Evolutionary conservation across 2,888 invertebrate genomes (phyloP).

Genomic region (Eulithis testata): DNA sequence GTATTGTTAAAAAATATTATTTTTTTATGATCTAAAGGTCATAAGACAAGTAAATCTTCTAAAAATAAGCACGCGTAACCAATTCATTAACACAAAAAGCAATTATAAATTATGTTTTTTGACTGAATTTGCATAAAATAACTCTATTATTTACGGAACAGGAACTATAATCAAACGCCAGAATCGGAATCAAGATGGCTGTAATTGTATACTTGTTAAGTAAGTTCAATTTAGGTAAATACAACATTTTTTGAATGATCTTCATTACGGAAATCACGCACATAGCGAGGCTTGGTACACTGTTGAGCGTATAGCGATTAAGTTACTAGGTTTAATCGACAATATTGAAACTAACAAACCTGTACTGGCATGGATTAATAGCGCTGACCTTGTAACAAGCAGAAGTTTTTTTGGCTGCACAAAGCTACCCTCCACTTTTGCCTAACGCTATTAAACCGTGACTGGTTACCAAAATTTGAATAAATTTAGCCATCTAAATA

Average conservation of each 20-base stretch:
- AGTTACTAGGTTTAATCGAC: too few relatives aligned
- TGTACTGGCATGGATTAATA: too few relatives aligned
- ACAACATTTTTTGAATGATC: constrained; percentile 63
- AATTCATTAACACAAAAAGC: constrained; percentile 13
- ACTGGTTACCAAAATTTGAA: too few relatives aligned
- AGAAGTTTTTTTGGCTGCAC: too few relatives aligned
- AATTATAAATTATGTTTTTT: constrained; percentile 27
- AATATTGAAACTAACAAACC: too few relatives aligned
- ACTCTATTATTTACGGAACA: constrained; percentile 26
- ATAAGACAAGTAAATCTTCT: background rate
- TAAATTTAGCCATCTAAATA: too few relatives aligned
- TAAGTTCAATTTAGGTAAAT: constrained; percentile 60
- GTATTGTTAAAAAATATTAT: too few relatives aligned
- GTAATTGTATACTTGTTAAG: constrained; percentile 52
- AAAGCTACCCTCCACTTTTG: too few relatives aligned
- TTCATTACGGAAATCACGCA: constrained; percentile 67
- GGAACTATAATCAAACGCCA: constrained; percentile 38
- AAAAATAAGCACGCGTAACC: constrained; percentile 7
- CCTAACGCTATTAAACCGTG: too few relatives aligned
- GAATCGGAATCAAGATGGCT: constrained; percentile 53
- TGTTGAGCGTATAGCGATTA: constrained; percentile 4
- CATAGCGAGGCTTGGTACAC: constrained; percentile 28
- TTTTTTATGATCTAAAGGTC: background rate
- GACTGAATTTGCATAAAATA: constrained; percentile 27
- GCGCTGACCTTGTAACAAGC: too few relatives aligned